Conservation (phyloP, 2,113 vertebrate species). For the Tichodroma muraria region DNA sequence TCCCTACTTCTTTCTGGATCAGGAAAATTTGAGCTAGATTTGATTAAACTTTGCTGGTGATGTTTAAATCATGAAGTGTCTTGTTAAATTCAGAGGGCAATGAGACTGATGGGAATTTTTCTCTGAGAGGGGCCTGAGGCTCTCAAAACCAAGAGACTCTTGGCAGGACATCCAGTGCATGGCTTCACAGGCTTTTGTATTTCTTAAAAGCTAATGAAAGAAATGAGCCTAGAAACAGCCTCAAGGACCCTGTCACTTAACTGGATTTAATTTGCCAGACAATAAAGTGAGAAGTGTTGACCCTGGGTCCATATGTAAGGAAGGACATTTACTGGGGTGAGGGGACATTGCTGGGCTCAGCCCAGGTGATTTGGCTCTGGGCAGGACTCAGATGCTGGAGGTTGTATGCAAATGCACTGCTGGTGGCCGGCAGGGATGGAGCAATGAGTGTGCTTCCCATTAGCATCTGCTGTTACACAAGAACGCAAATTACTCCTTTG, state of each 20-base stretch:
- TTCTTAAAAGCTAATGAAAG: background rate
- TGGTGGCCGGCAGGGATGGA: background rate
- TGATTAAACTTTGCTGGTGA: background rate
- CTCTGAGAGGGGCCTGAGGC: background rate
- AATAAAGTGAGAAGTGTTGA: background rate
- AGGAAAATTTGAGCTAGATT: background rate
- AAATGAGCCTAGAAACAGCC: background rate
- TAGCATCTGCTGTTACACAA: constrained; percentile 7
- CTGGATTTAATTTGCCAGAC: background rate
- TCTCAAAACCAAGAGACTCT: background rate
- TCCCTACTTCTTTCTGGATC: background rate
- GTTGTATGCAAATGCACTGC: background rate
- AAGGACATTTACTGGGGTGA: background rate
- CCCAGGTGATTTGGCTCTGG: background rate
- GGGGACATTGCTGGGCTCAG: background rate
- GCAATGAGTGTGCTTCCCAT: background rate
- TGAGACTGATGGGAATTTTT: background rate
- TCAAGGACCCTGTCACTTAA: background rate
- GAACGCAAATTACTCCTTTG: background rate
- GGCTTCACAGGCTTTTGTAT: background rate
- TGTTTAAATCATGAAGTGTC: background rate
- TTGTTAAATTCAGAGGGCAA: background rate
- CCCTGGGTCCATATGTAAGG: background rate
- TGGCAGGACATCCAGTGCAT: background rate
- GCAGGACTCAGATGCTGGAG: background rate